A percentile compares a stretch with the other conserved stretches of the same genome.
Evolutionary conservation across 2,797 vertebrate genomes (phyloP).

Genomic region (Aselliscus stoliczkanus): DNA sequence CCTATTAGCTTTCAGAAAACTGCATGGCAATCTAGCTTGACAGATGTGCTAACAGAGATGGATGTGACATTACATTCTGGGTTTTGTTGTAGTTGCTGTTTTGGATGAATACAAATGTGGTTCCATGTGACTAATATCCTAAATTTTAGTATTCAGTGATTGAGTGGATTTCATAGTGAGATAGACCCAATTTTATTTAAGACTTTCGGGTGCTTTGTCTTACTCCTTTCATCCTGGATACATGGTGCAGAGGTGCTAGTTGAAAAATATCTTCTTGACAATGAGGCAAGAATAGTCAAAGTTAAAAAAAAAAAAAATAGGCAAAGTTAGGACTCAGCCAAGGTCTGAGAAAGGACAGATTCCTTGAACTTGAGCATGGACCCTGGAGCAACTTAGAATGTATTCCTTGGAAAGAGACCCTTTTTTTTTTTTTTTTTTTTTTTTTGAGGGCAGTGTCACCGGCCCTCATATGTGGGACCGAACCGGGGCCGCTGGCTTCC

Average conservation of each 20-base stretch:
- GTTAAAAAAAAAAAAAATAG: background rate
- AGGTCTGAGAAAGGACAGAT: background rate
- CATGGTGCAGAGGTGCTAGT: background rate
- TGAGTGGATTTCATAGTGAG: constrained; percentile 54
- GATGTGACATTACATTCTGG: constrained; percentile 42
- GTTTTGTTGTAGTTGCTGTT: constrained; percentile 67
- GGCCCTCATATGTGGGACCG: no score
- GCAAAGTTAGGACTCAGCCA: background rate
- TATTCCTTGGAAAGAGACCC: background rate
- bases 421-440: no score
- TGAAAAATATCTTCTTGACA: background rate
- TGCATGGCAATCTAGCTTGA: constrained; percentile 30
- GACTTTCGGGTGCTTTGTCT: constrained; percentile 47
- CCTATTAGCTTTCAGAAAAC: background rate
- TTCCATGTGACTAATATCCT: constrained; percentile 37
- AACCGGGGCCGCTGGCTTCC: no score
- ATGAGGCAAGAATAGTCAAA: background rate
- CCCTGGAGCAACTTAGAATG: background rate
- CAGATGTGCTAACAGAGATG: constrained; percentile 60
- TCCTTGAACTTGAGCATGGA: background rate
- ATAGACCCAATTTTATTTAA: constrained; percentile 50
- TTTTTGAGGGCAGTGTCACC: no score
- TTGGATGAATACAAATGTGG: constrained; percentile 61
- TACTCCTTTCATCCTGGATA: background rate
- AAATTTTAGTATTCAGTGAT: constrained; percentile 53